These are phyloP conservation scores for Troides helena DNA, from an alignment of 2,888 invertebrate species.

Conservation along the genomic window DNA sequence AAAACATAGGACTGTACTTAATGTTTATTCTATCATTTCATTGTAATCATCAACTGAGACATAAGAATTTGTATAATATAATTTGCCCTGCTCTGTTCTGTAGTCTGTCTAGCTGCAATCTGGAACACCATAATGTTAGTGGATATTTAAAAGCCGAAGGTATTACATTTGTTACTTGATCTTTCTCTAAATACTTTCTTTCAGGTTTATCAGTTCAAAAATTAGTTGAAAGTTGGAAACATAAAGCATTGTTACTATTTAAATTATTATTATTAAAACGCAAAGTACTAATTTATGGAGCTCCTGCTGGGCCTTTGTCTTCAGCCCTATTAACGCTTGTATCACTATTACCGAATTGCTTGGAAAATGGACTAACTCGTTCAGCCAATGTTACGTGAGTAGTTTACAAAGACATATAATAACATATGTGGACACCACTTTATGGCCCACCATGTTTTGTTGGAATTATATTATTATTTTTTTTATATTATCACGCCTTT, in stretches of 20 bases:
- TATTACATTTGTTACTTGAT: neutral
- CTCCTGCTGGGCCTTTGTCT: slow-evolving; percentile 94
- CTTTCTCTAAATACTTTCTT: slow-evolving; percentile 3
- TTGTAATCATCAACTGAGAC: too few relatives aligned
- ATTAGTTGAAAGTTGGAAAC: slow-evolving; percentile 91
- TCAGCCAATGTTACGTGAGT: slow-evolving; percentile 89
- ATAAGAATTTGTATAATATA: too few relatives aligned
- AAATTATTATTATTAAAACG: slow-evolving; percentile 94
- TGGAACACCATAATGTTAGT: too few relatives aligned
- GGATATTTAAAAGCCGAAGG: neutral
- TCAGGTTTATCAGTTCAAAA: slow-evolving; percentile 90
- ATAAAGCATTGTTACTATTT: slow-evolving; percentile 94
- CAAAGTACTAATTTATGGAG: slow-evolving; percentile 93
- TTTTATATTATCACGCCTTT: too few relatives aligned
- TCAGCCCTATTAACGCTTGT: slow-evolving; percentile 91
- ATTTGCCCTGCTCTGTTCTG: too few relatives aligned
- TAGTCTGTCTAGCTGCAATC: too few relatives aligned
- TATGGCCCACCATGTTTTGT: too few relatives aligned
- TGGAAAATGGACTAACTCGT: slow-evolving; percentile 90
- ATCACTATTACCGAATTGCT: slow-evolving; percentile 93
- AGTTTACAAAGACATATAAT: neutral
- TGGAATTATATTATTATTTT: too few relatives aligned
- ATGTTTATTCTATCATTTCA: too few relatives aligned
- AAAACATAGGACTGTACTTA: too few relatives aligned
- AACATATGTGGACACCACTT: too few relatives aligned